Percentiles rank a stretch among this genome's conserved stretches.
Evolutionary conservation across 2,113 vertebrate species (phyloP).

Genomic region (Erythrocercus mccallii): DNA sequence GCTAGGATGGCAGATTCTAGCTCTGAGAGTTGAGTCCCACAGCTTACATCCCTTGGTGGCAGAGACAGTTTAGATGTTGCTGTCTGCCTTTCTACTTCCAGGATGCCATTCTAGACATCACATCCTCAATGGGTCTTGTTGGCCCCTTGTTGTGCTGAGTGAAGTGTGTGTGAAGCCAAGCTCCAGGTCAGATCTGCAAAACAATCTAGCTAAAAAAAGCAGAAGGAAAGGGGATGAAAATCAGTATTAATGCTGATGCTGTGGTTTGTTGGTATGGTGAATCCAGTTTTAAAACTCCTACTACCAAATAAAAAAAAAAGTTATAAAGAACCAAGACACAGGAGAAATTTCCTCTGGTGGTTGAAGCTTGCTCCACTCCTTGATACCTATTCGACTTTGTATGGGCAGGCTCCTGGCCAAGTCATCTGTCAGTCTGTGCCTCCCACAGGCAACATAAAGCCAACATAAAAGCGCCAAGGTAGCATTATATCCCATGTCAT

Average conservation of each 20-base stretch:
- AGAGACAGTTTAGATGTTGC: background rate
- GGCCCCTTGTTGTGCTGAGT: background rate
- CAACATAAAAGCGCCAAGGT: background rate
- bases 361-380: background rate
- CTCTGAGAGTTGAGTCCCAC: background rate
- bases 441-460: background rate
- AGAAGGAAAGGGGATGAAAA: background rate
- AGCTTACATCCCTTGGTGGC: background rate
- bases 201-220: background rate
- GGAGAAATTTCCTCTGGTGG: background rate
- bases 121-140: background rate
- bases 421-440: background rate
- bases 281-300: background rate
- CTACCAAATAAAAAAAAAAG: background rate
- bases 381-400: background rate
- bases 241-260: background rate
- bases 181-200: background rate
- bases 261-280: background rate
- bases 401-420: background rate
- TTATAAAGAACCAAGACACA: background rate
- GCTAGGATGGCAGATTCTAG: background rate
- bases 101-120: background rate
- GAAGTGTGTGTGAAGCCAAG: background rate
- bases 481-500: background rate
- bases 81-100: background rate